These are phyloP conservation scores for Styela clava DNA, from an alignment of 23 tunicate species.

Conservation along the genomic window DNA sequence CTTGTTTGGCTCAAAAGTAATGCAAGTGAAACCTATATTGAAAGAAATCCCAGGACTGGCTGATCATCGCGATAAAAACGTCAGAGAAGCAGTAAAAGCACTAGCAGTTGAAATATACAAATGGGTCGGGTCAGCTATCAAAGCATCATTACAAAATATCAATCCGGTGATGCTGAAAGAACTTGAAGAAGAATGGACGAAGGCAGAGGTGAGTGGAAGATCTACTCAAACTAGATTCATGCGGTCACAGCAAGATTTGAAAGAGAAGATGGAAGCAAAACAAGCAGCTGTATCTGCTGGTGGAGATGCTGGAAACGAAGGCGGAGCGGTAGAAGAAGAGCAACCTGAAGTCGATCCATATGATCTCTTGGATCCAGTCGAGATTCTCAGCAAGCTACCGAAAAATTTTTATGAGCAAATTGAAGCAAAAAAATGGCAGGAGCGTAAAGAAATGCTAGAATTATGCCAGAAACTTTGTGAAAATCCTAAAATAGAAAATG, in stretches of 20 bases:
- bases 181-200: constrained; percentile 88
- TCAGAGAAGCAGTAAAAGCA: constrained; percentile 71
- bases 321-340: constrained; percentile 45
- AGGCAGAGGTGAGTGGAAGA: constrained; percentile 45
- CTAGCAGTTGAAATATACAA: constrained; percentile 78
- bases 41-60: constrained; percentile 54
- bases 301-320: constrained; percentile 1
- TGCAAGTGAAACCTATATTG: constrained; percentile 67
- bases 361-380: constrained; percentile 81
- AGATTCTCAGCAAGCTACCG: constrained; percentile 82
- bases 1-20: constrained; percentile 89
- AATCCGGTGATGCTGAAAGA: constrained; percentile 92
- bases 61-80: constrained; percentile 94
- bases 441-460: constrained; percentile 80
- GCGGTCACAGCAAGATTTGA: constrained; percentile 89
- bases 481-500: constrained; percentile 57
- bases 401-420: constrained; percentile 76
- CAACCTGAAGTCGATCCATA: constrained; percentile 73
- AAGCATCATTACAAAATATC: constrained; percentile 66
- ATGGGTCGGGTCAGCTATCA: constrained; percentile 93
- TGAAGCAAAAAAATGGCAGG: constrained; percentile 98
- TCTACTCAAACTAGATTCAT: constrained; percentile 85
- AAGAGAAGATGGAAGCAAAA: constrained; percentile 84
- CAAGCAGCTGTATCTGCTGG: constrained; percentile 43
- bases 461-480: constrained; percentile 56